Conservation (phyloP, 2,113 vertebrate species). For the Nesogale talazaci region DNA sequence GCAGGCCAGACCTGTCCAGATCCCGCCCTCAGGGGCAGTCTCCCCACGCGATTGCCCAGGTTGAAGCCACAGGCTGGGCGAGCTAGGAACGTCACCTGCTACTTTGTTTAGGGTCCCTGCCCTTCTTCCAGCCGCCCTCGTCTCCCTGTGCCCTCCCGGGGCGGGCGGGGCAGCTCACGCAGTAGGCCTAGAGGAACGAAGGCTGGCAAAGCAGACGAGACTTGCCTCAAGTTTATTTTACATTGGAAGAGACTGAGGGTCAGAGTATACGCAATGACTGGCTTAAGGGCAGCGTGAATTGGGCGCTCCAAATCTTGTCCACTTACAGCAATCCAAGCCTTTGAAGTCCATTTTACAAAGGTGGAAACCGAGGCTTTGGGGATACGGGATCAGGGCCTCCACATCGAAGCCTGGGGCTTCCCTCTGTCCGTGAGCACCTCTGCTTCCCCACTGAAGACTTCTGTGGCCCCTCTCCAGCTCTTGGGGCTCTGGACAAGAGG, state of each 20-base stretch:
- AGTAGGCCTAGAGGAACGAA: rapidly evolving
- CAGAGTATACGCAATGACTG: neutral
- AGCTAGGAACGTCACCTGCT: neutral
- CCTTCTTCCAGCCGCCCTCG: neutral
- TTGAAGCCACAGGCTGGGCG: neutral
- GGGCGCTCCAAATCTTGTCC: neutral
- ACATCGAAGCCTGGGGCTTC: neutral
- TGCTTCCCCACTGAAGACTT: neutral
- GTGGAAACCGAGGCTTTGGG: neutral
- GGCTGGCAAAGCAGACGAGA: too few species aligned
- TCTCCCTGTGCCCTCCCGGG: neutral
- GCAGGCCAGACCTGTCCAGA: neutral
- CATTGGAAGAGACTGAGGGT: neutral
- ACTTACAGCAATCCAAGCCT: too few species aligned
- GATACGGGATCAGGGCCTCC: neutral
- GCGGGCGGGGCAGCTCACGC: neutral
- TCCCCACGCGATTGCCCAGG: rapidly evolving
- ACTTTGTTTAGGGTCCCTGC: neutral
- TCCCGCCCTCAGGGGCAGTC: neutral
- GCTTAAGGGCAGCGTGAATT: neutral
- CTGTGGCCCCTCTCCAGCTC: too few species aligned
- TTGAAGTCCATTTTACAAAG: neutral
- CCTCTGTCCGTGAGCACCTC: rapidly evolving
- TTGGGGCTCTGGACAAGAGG: too few species aligned
- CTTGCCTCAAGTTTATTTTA: neutral